A percentile compares a stretch with the other conserved stretches of the same genome.
Evolutionary conservation across 2,797 vertebrate genomes (phyloP).

Genomic region (Morelia viridis): DNA sequence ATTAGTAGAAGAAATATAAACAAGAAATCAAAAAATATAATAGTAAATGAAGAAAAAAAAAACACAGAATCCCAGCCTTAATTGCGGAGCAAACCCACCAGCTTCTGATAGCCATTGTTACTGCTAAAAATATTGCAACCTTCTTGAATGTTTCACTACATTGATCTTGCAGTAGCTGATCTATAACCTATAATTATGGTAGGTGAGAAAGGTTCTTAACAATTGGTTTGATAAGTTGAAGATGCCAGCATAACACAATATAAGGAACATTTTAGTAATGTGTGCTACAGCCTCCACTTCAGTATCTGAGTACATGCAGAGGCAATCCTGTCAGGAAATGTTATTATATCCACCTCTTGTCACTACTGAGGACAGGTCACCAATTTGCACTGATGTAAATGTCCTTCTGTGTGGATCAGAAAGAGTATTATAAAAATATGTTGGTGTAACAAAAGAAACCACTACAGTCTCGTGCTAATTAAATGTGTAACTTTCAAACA

Average conservation of each 20-base stretch:
- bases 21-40: not conserved
- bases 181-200: not conserved
- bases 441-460: not conserved
- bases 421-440: not conserved
- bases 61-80: not conserved
- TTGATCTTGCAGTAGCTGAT: not conserved
- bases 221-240: not conserved
- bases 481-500: not conserved
- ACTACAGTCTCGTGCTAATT: not conserved
- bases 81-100: not conserved
- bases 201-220: not conserved
- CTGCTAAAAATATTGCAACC: not conserved
- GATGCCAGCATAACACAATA: not conserved
- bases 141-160: not conserved
- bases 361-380: not conserved
- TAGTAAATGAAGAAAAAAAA: not conserved
- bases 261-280: not conserved
- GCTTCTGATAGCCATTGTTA: not conserved
- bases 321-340: not conserved
- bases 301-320: not conserved
- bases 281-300: not conserved
- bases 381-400: no score
- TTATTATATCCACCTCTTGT: not conserved
- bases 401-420: no score
- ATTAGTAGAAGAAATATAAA: not conserved